phyloP scores from a whole-genome alignment of 2,797 vertebrate genomes.

The Champsocephalus gunnari region DNA sequence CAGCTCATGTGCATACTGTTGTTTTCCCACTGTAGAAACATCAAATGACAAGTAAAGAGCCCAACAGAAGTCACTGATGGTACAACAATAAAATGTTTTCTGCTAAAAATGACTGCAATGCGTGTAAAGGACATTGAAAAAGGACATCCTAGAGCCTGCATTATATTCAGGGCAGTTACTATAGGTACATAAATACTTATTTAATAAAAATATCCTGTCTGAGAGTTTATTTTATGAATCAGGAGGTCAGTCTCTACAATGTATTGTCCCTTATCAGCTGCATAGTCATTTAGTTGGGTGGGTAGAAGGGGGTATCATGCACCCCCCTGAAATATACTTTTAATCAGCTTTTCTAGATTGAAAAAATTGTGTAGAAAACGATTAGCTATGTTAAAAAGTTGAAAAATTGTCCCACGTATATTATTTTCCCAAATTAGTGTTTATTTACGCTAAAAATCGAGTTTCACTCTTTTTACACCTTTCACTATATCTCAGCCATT shows the following conservation, averaged over 20 bases:
- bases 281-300: no score
- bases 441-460: no score
- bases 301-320: no score
- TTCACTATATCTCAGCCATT: no score
- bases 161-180: not conserved
- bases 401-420: no score
- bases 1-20: not conserved
- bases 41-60: not conserved
- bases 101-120: not conserved
- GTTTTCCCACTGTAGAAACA: conserved; percentile 10
- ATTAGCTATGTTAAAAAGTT: no score
- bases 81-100: not conserved
- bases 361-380: no score
- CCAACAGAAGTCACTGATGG: not conserved
- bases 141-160: not conserved
- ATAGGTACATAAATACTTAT: not conserved
- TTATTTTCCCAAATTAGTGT: no score
- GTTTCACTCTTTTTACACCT: no score
- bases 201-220: not conserved
- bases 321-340: no score
- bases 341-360: no score
- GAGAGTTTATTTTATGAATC: not conserved
- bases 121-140: no score
- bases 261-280: not conserved
- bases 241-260: not conserved